Conservation (phyloP, 2,888 invertebrate species). For the Lacanobia oleracea region DNA sequence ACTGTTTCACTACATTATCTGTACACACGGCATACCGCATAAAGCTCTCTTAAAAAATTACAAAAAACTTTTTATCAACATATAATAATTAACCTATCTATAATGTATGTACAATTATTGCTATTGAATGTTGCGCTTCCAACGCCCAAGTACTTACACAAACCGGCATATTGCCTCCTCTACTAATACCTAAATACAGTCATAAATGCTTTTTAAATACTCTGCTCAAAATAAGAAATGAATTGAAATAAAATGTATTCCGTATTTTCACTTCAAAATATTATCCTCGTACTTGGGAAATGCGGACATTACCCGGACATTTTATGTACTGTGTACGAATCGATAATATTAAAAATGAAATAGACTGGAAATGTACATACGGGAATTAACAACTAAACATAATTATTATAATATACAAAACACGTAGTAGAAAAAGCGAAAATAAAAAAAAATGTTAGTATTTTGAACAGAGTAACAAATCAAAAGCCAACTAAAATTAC, state of each 20-base stretch:
- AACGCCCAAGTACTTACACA: slow-evolving; percentile 83
- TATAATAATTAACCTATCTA: slow-evolving; percentile 90
- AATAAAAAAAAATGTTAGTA: slow-evolving; percentile 21
- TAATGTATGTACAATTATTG: slow-evolving; percentile 89
- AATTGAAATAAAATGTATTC: slow-evolving; percentile 6
- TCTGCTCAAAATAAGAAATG: slow-evolving; percentile 71
- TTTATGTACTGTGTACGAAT: slow-evolving; percentile 58
- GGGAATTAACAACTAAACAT: background rate
- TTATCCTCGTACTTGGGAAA: slow-evolving; percentile 45
- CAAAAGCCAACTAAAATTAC: slow-evolving; percentile 80
- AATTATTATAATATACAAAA: slow-evolving; percentile 5
- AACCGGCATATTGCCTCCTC: slow-evolving; percentile 85
- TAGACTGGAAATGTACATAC: background rate
- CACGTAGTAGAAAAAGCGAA: slow-evolving; percentile 3
- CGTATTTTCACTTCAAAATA: slow-evolving; percentile 20
- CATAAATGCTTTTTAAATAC: slow-evolving; percentile 70
- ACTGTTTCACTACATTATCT: slow-evolving; percentile 79
- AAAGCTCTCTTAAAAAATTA: slow-evolving; percentile 90
- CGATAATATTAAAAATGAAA: slow-evolving; percentile 33
- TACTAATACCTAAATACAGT: slow-evolving; percentile 80
- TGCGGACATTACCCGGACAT: slow-evolving; percentile 49
- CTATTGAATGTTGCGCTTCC: slow-evolving; percentile 88
- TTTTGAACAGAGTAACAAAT: slow-evolving; percentile 77
- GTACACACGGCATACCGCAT: slow-evolving; percentile 85
- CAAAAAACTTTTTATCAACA: slow-evolving; percentile 84